These are phyloP conservation scores for Mongoloraphidia duomilia DNA, from an alignment of 2,888 invertebrate species.

Conservation along the genomic window DNA sequence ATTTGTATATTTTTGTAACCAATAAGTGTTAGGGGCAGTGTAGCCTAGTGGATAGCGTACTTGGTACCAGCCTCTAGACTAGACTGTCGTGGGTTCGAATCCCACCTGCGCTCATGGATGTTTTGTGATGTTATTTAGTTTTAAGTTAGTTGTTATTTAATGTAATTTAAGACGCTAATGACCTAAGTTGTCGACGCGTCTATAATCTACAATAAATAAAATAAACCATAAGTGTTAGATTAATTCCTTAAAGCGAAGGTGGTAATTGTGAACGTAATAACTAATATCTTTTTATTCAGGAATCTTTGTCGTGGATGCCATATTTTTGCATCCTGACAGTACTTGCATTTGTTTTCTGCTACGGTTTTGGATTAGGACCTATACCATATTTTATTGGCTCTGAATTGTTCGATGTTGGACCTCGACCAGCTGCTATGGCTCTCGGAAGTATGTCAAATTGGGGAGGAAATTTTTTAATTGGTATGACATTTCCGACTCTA, in stretches of 20 bases:
- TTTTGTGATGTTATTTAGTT: no score
- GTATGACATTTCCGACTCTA: slow-evolving; percentile 58
- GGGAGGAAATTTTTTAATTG: slow-evolving; percentile 77
- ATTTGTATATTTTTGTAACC: no score
- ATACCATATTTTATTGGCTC: slow-evolving; percentile 78
- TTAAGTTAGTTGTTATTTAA: no score
- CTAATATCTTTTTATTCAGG: slow-evolving; percentile 30
- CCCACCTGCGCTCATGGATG: no score
- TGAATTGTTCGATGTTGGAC: slow-evolving; percentile 73
- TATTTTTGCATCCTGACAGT: slow-evolving; percentile 56
- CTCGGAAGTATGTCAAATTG: slow-evolving; percentile 77
- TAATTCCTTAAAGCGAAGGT: neutral
- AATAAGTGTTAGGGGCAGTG: no score
- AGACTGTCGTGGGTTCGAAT: no score
- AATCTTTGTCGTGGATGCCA: slow-evolving; percentile 49
- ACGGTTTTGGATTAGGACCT: slow-evolving; percentile 73
- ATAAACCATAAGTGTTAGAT: neutral
- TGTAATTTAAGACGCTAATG: no score
- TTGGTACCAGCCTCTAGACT: no score
- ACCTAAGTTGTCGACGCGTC: no score
- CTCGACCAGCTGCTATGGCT: slow-evolving; percentile 75
- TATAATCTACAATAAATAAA: no score
- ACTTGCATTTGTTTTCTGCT: slow-evolving; percentile 61
- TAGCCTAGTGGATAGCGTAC: no score
- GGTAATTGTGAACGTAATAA: neutral